These are phyloP conservation scores for Nibea albiflora DNA, from an alignment of 2,113 vertebrate species.

Conservation along the genomic window DNA sequence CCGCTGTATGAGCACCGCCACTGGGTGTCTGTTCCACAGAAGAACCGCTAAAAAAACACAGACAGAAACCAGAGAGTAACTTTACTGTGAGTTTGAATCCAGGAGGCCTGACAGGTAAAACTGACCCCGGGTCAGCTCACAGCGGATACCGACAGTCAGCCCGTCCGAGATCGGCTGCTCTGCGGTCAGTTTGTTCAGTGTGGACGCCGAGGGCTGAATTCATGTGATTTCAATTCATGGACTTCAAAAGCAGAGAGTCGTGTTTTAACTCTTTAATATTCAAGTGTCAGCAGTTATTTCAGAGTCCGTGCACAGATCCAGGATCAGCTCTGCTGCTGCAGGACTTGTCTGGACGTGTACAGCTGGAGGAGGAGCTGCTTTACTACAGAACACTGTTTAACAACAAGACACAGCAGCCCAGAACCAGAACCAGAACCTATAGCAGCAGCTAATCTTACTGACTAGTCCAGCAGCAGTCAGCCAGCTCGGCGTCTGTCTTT, in stretches of 20 bases:
- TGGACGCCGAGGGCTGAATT: background rate
- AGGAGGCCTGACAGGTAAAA: slow-evolving; percentile 12
- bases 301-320: too few relatives aligned
- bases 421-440: too few relatives aligned
- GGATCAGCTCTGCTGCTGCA: background rate
- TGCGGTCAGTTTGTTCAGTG: background rate
- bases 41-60: background rate
- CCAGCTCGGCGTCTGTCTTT: too few relatives aligned
- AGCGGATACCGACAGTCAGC: too few relatives aligned
- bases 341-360: slow-evolving; percentile 57
- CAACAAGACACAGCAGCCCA: background rate
- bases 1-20: background rate
- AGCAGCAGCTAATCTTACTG: too few relatives aligned
- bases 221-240: background rate
- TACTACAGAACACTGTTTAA: background rate
- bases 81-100: background rate
- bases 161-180: too few relatives aligned
- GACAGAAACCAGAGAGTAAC: background rate
- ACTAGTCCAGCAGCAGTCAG: too few relatives aligned
- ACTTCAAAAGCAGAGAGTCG: too few relatives aligned
- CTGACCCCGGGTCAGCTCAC: background rate
- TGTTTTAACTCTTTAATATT: too few relatives aligned
- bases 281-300: too few relatives aligned
- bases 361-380: slow-evolving; percentile 18
- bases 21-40: background rate